Conservation (phyloP, 2,888 invertebrate genomes). For the Philopedon plagiatum region DNA sequence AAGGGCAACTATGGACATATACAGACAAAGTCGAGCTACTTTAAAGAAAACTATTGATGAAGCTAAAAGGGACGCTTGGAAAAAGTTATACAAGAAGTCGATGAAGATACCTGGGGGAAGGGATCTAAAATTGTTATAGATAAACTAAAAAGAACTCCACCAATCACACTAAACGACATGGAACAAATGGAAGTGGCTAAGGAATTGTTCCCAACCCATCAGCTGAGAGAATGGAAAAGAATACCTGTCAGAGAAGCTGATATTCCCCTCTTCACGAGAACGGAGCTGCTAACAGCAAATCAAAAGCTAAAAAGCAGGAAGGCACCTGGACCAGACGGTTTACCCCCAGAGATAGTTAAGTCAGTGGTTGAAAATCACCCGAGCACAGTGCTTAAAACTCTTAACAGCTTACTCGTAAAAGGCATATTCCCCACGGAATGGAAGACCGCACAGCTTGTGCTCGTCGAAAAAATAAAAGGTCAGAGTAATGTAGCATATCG, state of each 20-base stretch:
- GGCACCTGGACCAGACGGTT: neutral
- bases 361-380: too few species aligned
- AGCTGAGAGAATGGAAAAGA: neutral
- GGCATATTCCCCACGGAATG: neutral
- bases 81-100: constrained; percentile 36
- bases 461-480: neutral
- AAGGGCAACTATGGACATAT: too few species aligned
- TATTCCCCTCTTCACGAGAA: neutral
- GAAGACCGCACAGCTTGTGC: too few species aligned
- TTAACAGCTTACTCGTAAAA: neutral
- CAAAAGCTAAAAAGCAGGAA: neutral
- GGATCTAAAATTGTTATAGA: constrained; percentile 45
- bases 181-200: neutral
- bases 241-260: neutral
- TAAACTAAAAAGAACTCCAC: neutral
- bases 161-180: neutral
- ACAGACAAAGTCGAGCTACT: too few species aligned
- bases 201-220: constrained; percentile 9
- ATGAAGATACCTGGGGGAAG: constrained; percentile 41
- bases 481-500: neutral
- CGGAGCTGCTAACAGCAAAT: neutral
- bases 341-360: too few species aligned
- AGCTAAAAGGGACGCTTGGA: constrained; percentile 12
- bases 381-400: too few species aligned
- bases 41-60: too few species aligned